Evolutionary conservation across 1,140 invertebrate species (phyloP), one percentile per base, ranked within the genome.

Genomic region (Drosophila eugracilis): DNA sequence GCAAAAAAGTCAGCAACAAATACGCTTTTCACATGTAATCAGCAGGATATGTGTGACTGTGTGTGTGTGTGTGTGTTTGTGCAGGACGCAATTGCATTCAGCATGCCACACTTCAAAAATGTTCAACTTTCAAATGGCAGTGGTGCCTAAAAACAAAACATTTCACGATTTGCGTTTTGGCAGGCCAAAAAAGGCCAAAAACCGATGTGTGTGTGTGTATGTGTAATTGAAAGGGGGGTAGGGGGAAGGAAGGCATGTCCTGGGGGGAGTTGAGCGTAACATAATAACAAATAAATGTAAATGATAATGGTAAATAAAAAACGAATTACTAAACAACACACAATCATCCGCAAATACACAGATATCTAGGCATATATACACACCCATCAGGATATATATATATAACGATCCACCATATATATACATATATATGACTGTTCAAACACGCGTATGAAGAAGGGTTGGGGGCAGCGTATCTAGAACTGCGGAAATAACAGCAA

Each of bases 281-380:
- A 86, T 81, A 88, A 88, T 86, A 86, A 88, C 81, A 86, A 86
- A 86, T 88, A 86, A 86, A 86, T 86, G 81, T 86, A 86, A 86
- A 86, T 86, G 81, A 86, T 86, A 86, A 86, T 88, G 76, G 81
- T 88, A 86, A 86, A 86, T 86, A 86, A 86, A 86, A 86, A 86
- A 83, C 83, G 81, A 86, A 86, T 86, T 86, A 88, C 83, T 78
- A 86, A 86, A 86, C 78, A 86, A 86, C 78, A 88, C 58, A 86
- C 73, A 85, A 86, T 85, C 80, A 65, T 75, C 49, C 32, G 70
- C 53, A 63, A 59, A 59, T 28, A 77, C 42, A 77, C 41, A 62
- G 50, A 70, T 49, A 69, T 47, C 36, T 41, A 24, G 48, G 36
- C 58, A 9, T 49, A 19, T 22, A 26, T 48, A 42, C 21, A 48